Evolutionary conservation across 2,888 invertebrate species (phyloP), one percentile per base, ranked within the genome.

Genomic region (Microplitis manilae): DNA sequence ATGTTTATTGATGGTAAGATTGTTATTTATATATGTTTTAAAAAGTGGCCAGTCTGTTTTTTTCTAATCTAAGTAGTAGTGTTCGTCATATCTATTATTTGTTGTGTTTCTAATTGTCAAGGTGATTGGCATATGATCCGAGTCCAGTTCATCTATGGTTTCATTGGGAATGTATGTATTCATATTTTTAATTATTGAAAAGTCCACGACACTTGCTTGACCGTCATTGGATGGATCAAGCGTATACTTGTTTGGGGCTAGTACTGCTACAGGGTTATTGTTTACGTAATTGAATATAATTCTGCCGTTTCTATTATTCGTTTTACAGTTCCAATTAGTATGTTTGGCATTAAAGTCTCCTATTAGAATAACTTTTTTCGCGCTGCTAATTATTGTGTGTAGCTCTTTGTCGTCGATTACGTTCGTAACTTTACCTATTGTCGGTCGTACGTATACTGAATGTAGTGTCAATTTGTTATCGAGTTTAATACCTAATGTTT

Each of bases 291-390:
- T 41, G 8, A 8, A 41, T 1, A 41, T 2, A 8, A 8, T 41
- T 4, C 41, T 41, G 2, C 41, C 41, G 1, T 41, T 41, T 8
- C 7, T 41, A 8, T 41, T 41, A 41, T 41, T 41, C 0, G 8
- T 59, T 60, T 74, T 69, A 68, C 81, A 81, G 30, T 79, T 73
- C 80, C 81, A 83, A 40, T 5, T 67, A 6, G 38, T 13, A 60
- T 82, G 82, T 30, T 79, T 73, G 4, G 82, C 79, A 69, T 82
- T 82, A 17, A 72, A 76, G 30, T 81, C 82, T 9, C 79, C 79
- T 6, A 79, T 8, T 0, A 70, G 30, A 1, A 80, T 39, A 5
- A 78, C 73, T 59, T 72, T 41, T 0, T 41, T 75, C 6, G 40
- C 61, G 6, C 30, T 65, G 1, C 68, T 70, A 0, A 74, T 30